Conservation (phyloP, 1,140 invertebrate genomes). For the Cotesia chilonis region DNA sequence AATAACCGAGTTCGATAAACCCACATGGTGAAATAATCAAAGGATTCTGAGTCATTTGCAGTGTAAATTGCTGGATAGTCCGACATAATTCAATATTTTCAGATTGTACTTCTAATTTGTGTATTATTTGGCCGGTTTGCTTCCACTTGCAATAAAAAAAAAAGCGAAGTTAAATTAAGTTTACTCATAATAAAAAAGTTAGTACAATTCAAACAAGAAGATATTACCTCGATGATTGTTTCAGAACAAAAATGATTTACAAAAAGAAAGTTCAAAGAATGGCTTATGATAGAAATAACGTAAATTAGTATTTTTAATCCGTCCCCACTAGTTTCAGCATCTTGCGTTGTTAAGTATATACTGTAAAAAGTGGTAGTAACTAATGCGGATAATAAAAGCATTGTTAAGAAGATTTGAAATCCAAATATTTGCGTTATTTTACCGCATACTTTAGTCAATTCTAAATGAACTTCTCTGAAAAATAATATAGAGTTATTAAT, state of each 20-base stretch:
- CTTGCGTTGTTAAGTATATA: too few species aligned
- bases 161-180: neutral
- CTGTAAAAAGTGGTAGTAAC: neutral
- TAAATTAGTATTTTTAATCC: too few species aligned
- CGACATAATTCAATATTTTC: neutral
- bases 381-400: neutral
- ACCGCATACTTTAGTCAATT: neutral
- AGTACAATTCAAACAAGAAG: too few species aligned
- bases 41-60: slow-evolving; percentile 8
- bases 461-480: slow-evolving; percentile 1
- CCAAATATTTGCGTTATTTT: neutral
- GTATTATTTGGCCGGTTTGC: slow-evolving; percentile 2
- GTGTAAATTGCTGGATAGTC: slow-evolving; percentile 1
- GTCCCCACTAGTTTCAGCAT: too few species aligned
- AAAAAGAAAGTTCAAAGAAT: too few species aligned
- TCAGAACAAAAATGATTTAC: too few species aligned
- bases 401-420: neutral
- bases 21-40: neutral
- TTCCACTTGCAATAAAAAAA: neutral
- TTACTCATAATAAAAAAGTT: too few species aligned
- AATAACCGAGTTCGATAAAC: neutral
- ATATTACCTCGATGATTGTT: too few species aligned
- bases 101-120: slow-evolving; percentile 1
- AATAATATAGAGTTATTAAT: neutral
- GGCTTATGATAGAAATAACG: too few species aligned